These are phyloP conservation scores for Parus major DNA, from an alignment of 2,113 vertebrate genomes.

Conservation along the genomic window DNA sequence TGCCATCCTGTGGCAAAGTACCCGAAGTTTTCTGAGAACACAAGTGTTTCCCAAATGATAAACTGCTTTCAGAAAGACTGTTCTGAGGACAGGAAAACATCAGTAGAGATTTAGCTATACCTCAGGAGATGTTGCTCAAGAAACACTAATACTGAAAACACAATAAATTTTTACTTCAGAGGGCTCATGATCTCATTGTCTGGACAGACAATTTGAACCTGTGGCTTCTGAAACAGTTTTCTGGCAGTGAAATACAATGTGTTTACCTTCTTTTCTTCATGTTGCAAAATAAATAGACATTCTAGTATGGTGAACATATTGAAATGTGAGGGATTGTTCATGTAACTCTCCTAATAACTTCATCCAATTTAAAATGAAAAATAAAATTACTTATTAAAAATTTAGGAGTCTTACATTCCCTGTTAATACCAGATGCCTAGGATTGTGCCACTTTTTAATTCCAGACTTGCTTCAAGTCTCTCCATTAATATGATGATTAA, in stretches of 20 bases:
- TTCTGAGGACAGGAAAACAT: neutral
- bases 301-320: neutral
- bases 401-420: neutral
- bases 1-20: conserved; percentile 17
- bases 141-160: neutral
- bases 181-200: neutral
- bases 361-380: neutral
- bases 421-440: neutral
- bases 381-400: neutral
- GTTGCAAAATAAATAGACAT: neutral
- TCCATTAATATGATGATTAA: neutral
- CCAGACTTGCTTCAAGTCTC: neutral
- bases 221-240: neutral
- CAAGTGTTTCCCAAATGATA: neutral
- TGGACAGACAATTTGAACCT: neutral
- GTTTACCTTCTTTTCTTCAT: neutral
- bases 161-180: neutral
- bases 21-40: neutral
- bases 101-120: neutral
- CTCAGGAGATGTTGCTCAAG: neutral
- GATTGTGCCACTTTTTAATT: neutral
- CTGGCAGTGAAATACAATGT: neutral
- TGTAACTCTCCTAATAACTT: neutral
- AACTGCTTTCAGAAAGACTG: neutral
- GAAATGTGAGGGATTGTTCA: neutral